Percentiles rank a stretch among this genome's conserved stretches.
Evolutionary conservation across 1,140 invertebrate species (phyloP).

Genomic region (Rhagoletis zephyria): DNA sequence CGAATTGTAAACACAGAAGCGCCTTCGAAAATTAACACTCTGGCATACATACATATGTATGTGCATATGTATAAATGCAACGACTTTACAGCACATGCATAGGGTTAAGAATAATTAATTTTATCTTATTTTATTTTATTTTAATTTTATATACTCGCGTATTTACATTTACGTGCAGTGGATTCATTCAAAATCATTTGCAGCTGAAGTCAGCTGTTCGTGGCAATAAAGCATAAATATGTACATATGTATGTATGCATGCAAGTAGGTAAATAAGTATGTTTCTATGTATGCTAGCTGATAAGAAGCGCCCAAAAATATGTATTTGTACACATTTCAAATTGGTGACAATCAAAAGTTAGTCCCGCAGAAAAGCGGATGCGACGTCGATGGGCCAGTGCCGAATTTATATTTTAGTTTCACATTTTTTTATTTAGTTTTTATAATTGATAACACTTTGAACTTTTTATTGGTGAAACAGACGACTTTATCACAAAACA

Average conservation of each 20-base stretch:
- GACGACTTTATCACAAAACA: slow-evolving; percentile 47
- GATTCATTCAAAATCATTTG: too few relatives aligned
- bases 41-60: not conserved
- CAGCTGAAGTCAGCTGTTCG: too few relatives aligned
- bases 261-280: not conserved
- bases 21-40: not conserved
- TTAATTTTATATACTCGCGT: too few relatives aligned
- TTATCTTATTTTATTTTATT: too few relatives aligned
- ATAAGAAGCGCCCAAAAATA: slow-evolving; percentile 5
- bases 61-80: not conserved
- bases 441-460: slow-evolving; percentile 40
- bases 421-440: not conserved
- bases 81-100: too few relatives aligned
- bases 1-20: not conserved
- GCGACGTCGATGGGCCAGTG: not conserved
- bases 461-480: slow-evolving; percentile 49
- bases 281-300: not conserved
- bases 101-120: too few relatives aligned
- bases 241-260: not conserved
- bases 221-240: not conserved
- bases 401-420: slow-evolving; percentile 36
- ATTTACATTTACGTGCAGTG: too few relatives aligned
- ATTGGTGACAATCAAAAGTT: not conserved
- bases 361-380: not conserved
- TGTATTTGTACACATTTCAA: not conserved